Percentiles rank a stretch among this genome's conserved stretches.
phyloP scores from a whole-genome alignment of 2,797 vertebrate genomes.

The Tamandua tetradactyla region DNA sequence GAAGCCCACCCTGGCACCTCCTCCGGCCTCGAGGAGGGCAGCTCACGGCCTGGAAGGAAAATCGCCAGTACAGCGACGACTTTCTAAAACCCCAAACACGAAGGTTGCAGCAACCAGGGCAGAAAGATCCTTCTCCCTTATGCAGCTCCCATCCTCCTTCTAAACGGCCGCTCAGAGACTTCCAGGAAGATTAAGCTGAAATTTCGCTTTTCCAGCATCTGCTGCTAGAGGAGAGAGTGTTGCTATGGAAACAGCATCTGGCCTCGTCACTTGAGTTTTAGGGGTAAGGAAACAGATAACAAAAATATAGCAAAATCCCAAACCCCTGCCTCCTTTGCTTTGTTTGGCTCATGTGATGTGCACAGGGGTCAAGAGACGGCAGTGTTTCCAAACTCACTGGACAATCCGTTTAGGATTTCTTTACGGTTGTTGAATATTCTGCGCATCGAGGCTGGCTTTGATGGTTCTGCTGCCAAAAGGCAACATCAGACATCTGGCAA shows the following conservation, averaged over 20 bases:
- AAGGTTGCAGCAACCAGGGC: background rate
- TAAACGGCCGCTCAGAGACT: constrained; percentile 70
- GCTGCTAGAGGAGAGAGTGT: constrained; percentile 73
- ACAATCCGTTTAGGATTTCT: background rate
- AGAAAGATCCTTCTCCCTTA: accelerated
- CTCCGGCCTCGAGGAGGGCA: background rate
- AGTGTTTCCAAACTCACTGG: accelerated
- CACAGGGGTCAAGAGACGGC: accelerated
- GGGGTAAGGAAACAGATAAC: constrained; percentile 72
- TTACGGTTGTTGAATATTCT: accelerated
- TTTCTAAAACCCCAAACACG: accelerated
- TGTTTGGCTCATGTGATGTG: background rate
- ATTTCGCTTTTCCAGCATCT: constrained; percentile 74
- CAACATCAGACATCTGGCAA: background rate
- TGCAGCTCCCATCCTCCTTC: constrained; percentile 46
- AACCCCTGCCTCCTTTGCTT: constrained; percentile 22
- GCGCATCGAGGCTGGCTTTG: accelerated
- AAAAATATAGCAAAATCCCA: constrained; percentile 53
- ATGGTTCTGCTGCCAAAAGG: background rate
- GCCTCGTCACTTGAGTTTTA: constrained; percentile 71
- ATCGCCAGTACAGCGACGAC: background rate
- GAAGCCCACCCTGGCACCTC: accelerated
- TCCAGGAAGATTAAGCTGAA: constrained; percentile 79
- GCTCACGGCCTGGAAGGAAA: constrained; percentile 23
- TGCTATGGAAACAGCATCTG: constrained; percentile 85